A percentile compares a stretch with the other conserved stretches of the same genome.
Evolutionary conservation across 2,113 vertebrate species (phyloP).

Genomic region (Falco punctatus): DNA sequence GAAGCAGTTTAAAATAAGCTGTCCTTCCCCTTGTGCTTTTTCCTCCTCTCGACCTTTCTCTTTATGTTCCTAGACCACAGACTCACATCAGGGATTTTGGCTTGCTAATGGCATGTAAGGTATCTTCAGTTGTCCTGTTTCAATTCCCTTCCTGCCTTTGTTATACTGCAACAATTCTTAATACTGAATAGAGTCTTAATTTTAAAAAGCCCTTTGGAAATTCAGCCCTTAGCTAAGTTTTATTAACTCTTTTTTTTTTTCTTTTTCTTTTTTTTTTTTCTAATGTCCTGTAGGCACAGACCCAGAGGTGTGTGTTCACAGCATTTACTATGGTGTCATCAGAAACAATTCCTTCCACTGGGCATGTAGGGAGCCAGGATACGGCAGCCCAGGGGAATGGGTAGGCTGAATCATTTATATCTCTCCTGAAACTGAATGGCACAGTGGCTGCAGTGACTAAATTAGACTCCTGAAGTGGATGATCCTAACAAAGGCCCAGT

Average conservation of each 20-base stretch:
- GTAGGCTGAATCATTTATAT: slow-evolving; percentile 31
- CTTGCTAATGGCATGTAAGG: neutral
- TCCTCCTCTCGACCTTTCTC: slow-evolving; percentile 10
- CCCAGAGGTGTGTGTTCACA: neutral
- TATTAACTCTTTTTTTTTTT: slow-evolving; percentile 11
- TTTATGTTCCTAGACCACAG: slow-evolving; percentile 14
- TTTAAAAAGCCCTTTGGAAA: slow-evolving; percentile 29
- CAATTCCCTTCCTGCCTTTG: slow-evolving; percentile 23
- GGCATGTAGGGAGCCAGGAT: neutral
- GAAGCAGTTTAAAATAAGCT: slow-evolving; percentile 44
- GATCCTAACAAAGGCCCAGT: neutral
- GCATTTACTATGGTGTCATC: slow-evolving; percentile 8
- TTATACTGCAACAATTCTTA: slow-evolving; percentile 14
- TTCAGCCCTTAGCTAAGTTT: slow-evolving; percentile 17
- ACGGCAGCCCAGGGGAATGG: neutral
- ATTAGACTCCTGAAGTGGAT: neutral
- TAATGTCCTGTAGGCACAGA: neutral
- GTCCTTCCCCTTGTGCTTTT: neutral
- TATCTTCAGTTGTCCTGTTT: neutral
- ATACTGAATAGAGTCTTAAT: slow-evolving; percentile 23
- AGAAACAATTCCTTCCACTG: slow-evolving; percentile 26
- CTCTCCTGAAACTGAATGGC: slow-evolving; percentile 8
- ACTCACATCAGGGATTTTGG: neutral
- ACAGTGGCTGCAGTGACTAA: neutral
- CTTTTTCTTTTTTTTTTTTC: slow-evolving; percentile 5